A percentile compares a stretch with the other conserved stretches of the same genome.
phyloP scores from a whole-genome alignment of 2,888 invertebrate genomes.

The Sepioteuthis lessoniana region DNA sequence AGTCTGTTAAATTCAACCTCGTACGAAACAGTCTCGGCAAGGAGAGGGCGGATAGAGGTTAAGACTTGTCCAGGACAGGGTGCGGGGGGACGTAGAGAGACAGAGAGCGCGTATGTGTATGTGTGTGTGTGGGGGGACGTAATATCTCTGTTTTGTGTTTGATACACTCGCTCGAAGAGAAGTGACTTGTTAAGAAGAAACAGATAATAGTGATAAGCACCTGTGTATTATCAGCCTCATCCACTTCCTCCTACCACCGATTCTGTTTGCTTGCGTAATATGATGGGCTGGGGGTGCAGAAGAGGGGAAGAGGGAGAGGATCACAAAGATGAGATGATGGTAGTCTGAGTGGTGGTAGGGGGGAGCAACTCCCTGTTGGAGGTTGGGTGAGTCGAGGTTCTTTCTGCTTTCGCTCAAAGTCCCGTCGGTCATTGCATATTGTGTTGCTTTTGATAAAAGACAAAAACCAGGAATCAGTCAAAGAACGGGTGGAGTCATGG shows the following conservation, averaged over 20 bases:
- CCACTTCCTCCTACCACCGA: background rate
- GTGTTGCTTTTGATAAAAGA: background rate
- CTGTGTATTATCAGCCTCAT: background rate
- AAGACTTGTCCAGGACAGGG: background rate
- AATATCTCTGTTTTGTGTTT: conserved; percentile 33
- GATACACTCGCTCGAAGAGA: background rate
- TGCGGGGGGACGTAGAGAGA: background rate
- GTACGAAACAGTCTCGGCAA: background rate
- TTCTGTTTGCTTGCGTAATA: conserved; percentile 18
- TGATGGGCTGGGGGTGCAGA: background rate
- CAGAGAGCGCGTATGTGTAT: background rate
- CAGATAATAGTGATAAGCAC: conserved; percentile 8
- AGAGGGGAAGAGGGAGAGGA: background rate
- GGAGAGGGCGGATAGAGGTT: too few species aligned
- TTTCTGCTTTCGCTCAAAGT: background rate
- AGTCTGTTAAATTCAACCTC: conserved; percentile 5
- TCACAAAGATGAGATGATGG: background rate
- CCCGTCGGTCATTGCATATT: background rate
- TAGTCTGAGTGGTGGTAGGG: too few species aligned
- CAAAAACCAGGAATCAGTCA: background rate
- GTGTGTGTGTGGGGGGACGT: background rate
- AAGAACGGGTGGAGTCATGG: background rate
- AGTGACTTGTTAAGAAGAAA: conserved; percentile 17
- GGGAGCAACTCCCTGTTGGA: background rate
- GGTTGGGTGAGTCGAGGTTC: background rate